phyloP scores from a whole-genome alignment of 2,888 invertebrate genomes.

The Gerris lacustris region DNA sequence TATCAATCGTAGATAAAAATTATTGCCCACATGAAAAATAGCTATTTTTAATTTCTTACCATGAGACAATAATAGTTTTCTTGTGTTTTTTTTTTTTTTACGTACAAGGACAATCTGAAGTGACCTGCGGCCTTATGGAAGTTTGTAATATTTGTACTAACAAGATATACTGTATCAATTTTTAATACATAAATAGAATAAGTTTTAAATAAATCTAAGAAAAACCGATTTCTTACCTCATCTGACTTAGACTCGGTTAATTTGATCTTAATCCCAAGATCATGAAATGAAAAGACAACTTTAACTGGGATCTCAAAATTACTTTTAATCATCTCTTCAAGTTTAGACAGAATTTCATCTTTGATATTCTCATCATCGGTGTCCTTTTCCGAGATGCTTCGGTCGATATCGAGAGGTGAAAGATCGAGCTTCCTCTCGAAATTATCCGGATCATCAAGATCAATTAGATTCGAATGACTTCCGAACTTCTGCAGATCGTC shows the following conservation, averaged over 20 bases:
- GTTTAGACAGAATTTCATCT: not conserved
- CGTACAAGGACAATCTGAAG: too few species aligned
- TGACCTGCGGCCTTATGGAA: too few species aligned
- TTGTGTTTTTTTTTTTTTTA: too few species aligned
- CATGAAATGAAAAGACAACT: not conserved
- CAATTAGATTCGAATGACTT: not conserved
- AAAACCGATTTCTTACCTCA: not conserved
- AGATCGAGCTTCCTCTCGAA: not conserved
- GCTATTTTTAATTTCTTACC: too few species aligned
- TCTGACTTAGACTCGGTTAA: not conserved
- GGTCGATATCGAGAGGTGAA: too few species aligned
- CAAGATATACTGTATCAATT: too few species aligned
- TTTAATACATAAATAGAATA: too few species aligned
- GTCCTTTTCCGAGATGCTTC: not conserved
- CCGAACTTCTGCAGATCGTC: not conserved
- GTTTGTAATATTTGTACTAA: too few species aligned
- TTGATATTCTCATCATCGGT: not conserved
- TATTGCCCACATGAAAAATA: too few species aligned
- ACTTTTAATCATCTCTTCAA: not conserved
- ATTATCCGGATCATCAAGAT: not conserved
- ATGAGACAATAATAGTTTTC: too few species aligned
- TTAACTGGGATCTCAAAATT: not conserved
- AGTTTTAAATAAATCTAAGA: too few species aligned
- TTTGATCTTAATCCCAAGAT: constrained; percentile 2
- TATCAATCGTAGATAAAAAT: too few species aligned